Evolutionary conservation across 1,140 invertebrate species (phyloP).

Genomic region (Sarcophaga bullata): DNA sequence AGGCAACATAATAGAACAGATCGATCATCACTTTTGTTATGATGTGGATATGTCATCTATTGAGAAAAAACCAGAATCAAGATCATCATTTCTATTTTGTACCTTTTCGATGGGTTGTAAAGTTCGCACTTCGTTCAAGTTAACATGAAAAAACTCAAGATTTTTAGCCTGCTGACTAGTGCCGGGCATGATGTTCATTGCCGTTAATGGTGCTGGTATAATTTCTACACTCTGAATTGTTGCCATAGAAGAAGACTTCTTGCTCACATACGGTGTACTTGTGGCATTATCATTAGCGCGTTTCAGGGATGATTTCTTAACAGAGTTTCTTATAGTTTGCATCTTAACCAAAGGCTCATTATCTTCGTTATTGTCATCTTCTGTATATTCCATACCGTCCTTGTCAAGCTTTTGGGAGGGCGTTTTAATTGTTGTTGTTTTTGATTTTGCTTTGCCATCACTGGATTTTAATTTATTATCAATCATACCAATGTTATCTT

Average conservation of each 20-base stretch:
- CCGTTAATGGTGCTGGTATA: neutral
- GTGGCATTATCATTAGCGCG: neutral
- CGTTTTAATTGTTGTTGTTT: conserved; percentile 13
- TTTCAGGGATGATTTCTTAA: neutral
- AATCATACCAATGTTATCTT: conserved; percentile 48
- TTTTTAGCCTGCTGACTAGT: conserved; percentile 1
- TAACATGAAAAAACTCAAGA: neutral
- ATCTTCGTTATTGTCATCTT: neutral
- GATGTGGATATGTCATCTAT: conserved; percentile 30
- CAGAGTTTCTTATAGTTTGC: neutral
- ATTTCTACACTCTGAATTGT: conserved; percentile 18
- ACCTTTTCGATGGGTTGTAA: conserved; percentile 43
- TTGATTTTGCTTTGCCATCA: neutral
- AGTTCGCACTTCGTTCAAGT: conserved; percentile 38
- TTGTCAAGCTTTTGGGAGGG: neutral
- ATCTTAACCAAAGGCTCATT: conserved; percentile 23
- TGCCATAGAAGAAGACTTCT: neutral
- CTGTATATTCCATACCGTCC: neutral
- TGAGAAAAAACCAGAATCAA: conserved; percentile 46
- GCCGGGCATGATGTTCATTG: neutral
- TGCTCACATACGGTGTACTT: neutral
- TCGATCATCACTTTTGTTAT: neutral
- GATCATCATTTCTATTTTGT: conserved; percentile 35
- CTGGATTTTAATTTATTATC: conserved; percentile 17
- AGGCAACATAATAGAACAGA: neutral